Conservation (phyloP, 2,888 invertebrate species). For the Eristalinus aeneus region DNA sequence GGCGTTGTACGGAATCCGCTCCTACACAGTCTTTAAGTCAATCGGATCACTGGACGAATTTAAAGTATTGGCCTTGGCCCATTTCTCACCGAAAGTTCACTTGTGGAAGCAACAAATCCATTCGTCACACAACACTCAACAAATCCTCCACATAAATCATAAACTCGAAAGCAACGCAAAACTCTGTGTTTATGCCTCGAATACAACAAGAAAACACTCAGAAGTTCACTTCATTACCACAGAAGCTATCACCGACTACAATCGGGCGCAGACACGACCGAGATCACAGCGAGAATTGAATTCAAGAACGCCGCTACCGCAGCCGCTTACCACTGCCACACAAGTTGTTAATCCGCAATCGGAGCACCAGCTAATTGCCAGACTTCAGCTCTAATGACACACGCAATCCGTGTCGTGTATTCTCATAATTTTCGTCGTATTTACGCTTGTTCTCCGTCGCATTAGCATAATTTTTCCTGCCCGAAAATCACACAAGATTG, state of each 20-base stretch:
- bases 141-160: not conserved
- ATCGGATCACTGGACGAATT: not conserved
- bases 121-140: not conserved
- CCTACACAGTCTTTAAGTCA: too few species aligned
- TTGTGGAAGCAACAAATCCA: too few species aligned
- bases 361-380: not conserved
- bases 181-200: not conserved
- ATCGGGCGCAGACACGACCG: not conserved
- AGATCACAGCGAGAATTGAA: not conserved
- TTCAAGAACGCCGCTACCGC: not conserved
- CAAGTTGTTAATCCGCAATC: not conserved
- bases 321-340: not conserved
- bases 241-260: not conserved
- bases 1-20: not conserved
- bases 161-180: not conserved
- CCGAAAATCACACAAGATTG: slow-evolving; percentile 21
- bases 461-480: slow-evolving; percentile 26
- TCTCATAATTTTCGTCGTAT: not conserved
- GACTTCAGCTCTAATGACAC: not conserved
- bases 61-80: not conserved
- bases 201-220: not conserved
- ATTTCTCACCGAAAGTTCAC: not conserved
- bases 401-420: not conserved
- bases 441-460: not conserved
- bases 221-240: not conserved